Percentiles rank a stretch among this genome's conserved stretches.
Conservation (phyloP, 2,888 invertebrate genomes). For the Acanthopleura granulata region DNA sequence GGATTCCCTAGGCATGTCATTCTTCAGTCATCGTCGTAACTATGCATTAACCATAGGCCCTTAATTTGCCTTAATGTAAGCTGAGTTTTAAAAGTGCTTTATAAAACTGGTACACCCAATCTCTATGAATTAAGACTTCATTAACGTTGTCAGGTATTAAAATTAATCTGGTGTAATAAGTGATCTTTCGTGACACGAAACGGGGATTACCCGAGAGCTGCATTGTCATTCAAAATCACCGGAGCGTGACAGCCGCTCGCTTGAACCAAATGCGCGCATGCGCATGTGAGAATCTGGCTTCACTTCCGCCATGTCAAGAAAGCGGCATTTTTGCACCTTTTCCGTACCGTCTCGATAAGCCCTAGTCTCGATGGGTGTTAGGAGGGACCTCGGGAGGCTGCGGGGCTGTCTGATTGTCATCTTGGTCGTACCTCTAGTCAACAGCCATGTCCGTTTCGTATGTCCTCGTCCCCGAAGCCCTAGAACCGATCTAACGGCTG, state of each 20-base stretch:
- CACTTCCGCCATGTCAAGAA: neutral
- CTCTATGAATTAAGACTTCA: too few relatives aligned
- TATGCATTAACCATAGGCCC: too few relatives aligned
- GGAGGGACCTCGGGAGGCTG: neutral
- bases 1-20: too few relatives aligned
- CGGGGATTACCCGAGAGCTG: too few relatives aligned
- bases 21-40: too few relatives aligned
- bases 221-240: neutral
- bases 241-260: neutral
- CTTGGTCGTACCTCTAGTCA: neutral
- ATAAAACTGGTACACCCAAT: too few relatives aligned
- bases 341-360: neutral
- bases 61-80: too few relatives aligned
- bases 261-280: neutral
- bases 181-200: too few relatives aligned
- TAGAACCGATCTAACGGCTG: neutral
- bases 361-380: neutral
- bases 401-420: neutral
- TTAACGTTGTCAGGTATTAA: too few relatives aligned
- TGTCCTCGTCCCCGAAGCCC: neutral
- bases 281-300: neutral
- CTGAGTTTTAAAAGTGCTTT: too few relatives aligned
- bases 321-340: slow-evolving; percentile 12
- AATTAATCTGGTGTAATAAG: too few relatives aligned
- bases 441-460: neutral